Evolutionary conservation across 2,888 invertebrate genomes (phyloP).

Genomic region (Nysson spinosus): DNA sequence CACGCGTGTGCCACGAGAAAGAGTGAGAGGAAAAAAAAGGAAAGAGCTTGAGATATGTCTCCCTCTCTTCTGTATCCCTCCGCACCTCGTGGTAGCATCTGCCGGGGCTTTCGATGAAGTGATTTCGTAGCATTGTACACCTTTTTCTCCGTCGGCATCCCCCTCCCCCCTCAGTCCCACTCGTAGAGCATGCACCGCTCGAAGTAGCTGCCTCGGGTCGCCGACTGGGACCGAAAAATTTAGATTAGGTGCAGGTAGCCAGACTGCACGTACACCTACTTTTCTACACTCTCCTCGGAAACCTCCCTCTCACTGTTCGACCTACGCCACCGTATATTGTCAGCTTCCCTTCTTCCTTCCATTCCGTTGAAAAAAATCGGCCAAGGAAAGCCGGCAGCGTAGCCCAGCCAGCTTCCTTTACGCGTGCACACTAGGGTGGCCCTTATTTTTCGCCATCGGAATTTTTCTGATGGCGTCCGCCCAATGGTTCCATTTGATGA

Average conservation of each 20-base stretch:
- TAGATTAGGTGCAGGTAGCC: constrained; percentile 54
- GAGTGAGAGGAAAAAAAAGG: constrained; percentile 1
- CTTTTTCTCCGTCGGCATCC: constrained; percentile 43
- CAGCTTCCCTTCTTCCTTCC: constrained; percentile 22
- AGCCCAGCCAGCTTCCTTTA: constrained; percentile 51
- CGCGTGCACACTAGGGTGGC: too few species aligned
- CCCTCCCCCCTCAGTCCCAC: constrained; percentile 4
- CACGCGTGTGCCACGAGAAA: constrained; percentile 33
- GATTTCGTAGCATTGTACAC: constrained; percentile 67
- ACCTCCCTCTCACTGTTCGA: constrained; percentile 7
- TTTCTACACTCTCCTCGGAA: constrained; percentile 5
- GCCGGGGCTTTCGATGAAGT: constrained; percentile 69
- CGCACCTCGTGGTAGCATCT: constrained; percentile 62
- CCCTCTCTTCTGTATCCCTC: constrained; percentile 5
- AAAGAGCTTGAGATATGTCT: constrained; percentile 27
- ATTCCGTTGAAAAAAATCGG: constrained; percentile 40
- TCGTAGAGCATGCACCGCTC: constrained; percentile 37
- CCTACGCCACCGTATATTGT: constrained; percentile 6
- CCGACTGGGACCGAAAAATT: constrained; percentile 49
- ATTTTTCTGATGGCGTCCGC: too few species aligned
- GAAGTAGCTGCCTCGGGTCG: constrained; percentile 34
- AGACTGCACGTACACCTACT: constrained; percentile 28
- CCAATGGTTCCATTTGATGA: too few species aligned
- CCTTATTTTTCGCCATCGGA: too few species aligned
- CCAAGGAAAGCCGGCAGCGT: constrained; percentile 40